Evolutionary conservation across 2,888 invertebrate genomes (phyloP), one percentile per base, ranked within the genome.

Genomic region (Ochropacha duplaris): DNA sequence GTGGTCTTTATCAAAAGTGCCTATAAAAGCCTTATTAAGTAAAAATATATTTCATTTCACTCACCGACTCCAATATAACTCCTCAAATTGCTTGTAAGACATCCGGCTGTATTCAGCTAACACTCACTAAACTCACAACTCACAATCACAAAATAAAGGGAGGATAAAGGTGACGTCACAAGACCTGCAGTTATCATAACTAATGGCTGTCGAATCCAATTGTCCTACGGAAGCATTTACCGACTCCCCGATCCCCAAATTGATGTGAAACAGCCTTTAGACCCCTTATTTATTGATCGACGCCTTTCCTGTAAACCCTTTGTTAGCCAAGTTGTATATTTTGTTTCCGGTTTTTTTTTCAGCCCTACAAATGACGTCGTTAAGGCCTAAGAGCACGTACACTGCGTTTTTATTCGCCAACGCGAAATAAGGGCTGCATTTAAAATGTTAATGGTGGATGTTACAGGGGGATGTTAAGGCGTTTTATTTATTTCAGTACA

Each of bases 401-500:
- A 16, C 31, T 44, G 16, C 52, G 57, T 68, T 68, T 61, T 60
- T 50, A 52, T 52, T 52, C 31, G 19, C 31, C 36, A 58, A 64
- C 57, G 39, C 22, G 51, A 61, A 68, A 61, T 67, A 65, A 70
- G 58, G 57, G 58, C 50, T 39, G 50, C 54, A 59, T 62, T 62
- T 54, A 63, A 57, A 64, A 60, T 62, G 52, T 59, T 66, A 52
- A 52, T 34, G 52, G 19, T 31, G 22, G 19, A 31, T 31, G 31
- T 52, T 31, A 52, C 22, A 22, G 31, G 31, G 31, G 31, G 22
- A n/a, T 34, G 68, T 66, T 66, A 59, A 60, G 57, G 55, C 39
- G 56, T 55, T 61, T 64, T 62, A 61, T 64, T 44, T 44, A 9
- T 19, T 44, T 19, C 44, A 8, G 44, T 44, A 44, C 44, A n/a